Conservation (phyloP, 2,113 vertebrate species). For the Corythaeola cristata region DNA sequence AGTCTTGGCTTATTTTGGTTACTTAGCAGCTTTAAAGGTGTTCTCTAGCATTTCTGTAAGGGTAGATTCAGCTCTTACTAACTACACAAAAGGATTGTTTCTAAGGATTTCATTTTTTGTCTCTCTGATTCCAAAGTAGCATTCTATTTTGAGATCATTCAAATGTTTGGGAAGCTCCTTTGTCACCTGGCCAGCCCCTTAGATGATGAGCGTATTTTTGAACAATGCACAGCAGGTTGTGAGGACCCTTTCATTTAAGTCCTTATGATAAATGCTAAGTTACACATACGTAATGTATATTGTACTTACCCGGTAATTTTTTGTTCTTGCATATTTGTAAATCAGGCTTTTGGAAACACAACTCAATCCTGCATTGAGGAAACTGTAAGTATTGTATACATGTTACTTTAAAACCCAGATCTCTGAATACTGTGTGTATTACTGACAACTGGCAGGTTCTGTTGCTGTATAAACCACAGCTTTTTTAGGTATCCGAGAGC, state of each 20-base stretch:
- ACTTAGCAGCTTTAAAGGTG: neutral
- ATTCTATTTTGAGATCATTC: neutral
- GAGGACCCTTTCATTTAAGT: neutral
- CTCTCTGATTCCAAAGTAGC: neutral
- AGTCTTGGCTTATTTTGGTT: neutral
- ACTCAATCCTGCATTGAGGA: neutral
- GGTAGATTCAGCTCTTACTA: neutral
- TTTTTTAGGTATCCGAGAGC: neutral
- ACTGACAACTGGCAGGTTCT: neutral
- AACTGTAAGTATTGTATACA: slow-evolving; percentile 54
- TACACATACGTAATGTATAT: neutral
- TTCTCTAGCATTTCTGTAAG: neutral
- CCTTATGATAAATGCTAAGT: neutral
- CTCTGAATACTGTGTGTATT: neutral
- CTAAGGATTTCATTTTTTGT: neutral
- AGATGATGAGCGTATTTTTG: neutral
- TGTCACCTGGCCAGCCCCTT: neutral
- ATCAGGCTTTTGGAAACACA: slow-evolving; percentile 43
- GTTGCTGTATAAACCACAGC: neutral
- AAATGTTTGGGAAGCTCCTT: neutral
- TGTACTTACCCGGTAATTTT: neutral
- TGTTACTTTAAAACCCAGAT: neutral
- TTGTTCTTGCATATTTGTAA: slow-evolving; percentile 17
- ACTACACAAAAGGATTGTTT: neutral
- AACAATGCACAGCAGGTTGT: neutral